phyloP scores from a whole-genome alignment of 2,797 vertebrate species.

The Garrulus glandarius region DNA sequence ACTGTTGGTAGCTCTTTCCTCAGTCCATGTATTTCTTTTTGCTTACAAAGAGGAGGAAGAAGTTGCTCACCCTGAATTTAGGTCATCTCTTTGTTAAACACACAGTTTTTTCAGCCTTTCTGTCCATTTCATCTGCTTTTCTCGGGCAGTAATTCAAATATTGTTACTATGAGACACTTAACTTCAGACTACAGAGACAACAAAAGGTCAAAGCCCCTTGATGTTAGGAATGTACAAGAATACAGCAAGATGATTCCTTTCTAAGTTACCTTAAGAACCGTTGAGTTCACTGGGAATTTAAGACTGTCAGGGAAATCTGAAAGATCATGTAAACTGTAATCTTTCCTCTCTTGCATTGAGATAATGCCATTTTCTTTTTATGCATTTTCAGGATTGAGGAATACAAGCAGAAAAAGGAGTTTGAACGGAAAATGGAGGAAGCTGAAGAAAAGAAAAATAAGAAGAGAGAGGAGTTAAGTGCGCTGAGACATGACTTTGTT shows the following conservation, averaged over 20 bases:
- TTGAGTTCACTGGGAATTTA: not conserved
- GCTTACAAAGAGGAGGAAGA: not conserved
- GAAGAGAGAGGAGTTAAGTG: conserved; percentile 74
- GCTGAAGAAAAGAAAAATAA: conserved; percentile 78
- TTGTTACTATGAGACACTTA: not conserved
- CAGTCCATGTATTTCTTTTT: not conserved
- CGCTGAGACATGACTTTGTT: conserved; percentile 76
- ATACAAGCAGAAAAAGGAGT: conserved; percentile 82
- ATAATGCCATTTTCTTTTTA: not conserved
- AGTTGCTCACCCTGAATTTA: not conserved
- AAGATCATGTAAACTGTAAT: not conserved
- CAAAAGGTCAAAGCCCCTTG: not conserved
- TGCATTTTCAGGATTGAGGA: conserved; percentile 84
- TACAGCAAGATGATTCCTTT: not conserved
- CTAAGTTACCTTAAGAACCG: not conserved
- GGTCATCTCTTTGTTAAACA: not conserved
- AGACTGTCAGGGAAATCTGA: not conserved
- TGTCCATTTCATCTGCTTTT: not conserved
- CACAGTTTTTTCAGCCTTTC: not conserved
- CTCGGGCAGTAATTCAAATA: not conserved
- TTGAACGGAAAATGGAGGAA: conserved; percentile 77
- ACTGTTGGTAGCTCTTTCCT: not conserved
- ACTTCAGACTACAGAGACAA: not conserved
- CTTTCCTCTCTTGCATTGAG: not conserved
- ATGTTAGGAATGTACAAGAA: not conserved